Evolutionary conservation across 2,888 invertebrate genomes (phyloP), one percentile per base, ranked within the genome.

Genomic region (Leucoma salicis): DNA sequence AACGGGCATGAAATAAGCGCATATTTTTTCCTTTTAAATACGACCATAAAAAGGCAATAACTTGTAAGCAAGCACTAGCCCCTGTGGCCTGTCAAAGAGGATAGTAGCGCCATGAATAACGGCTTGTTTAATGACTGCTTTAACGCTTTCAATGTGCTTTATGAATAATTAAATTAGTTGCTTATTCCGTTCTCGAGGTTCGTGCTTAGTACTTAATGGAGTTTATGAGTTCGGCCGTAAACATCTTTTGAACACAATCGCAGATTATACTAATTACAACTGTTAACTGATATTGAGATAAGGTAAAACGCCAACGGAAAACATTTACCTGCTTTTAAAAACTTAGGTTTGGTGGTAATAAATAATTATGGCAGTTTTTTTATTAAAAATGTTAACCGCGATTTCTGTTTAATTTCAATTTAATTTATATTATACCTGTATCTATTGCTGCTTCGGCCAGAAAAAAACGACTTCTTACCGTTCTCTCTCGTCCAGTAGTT

Each of bases 401-500:
- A n/a, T n/a, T n/a, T n/a, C n/a, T n/a, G n/a, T n/a, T n/a, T n/a
- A n/a, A n/a, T n/a, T n/a, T n/a, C n/a, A n/a, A n/a, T n/a, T n/a
- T n/a, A n/a, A n/a, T n/a, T n/a, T n/a, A n/a, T n/a, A n/a, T n/a
- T n/a, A n/a, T n/a, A n/a, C n/a, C n/a, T n/a, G n/a, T n/a, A n/a
- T n/a, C n/a, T n/a, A n/a, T n/a, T n/a, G n/a, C n/a, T n/a, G n/a
- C n/a, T n/a, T n/a, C n/a, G n/a, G n/a, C n/a, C n/a, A n/a, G n/a
- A n/a, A n/a, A n/a, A n/a, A n/a, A n/a, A n/a, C n/a, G n/a, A 25
- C 2, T 25, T 25, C 31, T 31, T 31, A 31, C 96, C 96, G 70
- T 94, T 95, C 79, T 96, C 96, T 74, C 96, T 93, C 49, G 95
- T 96, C 97, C 97, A 97, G 85, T 96, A 97, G 92, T 97, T 97